A percentile compares a stretch with the other conserved stretches of the same genome.
Conservation (phyloP, 2,888 invertebrate species). For the Escarpia spicata region DNA sequence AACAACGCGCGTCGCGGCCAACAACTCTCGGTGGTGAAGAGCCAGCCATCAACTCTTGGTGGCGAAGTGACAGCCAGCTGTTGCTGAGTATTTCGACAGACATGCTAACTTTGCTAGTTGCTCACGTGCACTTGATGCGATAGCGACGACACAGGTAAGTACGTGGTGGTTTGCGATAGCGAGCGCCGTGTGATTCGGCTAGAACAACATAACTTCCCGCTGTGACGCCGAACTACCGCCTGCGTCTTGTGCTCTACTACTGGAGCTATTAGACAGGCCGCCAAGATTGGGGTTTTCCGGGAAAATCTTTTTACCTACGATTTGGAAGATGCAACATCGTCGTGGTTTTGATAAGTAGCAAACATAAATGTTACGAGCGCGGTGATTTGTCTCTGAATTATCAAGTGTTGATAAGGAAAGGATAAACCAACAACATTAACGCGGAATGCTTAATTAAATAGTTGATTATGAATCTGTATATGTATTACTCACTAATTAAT, state of each 20-base stretch:
- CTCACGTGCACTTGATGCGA: not conserved
- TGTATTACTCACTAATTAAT: not conserved
- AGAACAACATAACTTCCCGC: not conserved
- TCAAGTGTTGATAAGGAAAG: not conserved
- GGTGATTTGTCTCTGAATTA: not conserved
- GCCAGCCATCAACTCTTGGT: not conserved
- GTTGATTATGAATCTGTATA: not conserved
- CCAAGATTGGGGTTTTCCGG: not conserved
- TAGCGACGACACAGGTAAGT: not conserved
- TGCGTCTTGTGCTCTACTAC: not conserved
- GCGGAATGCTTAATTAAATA: not conserved
- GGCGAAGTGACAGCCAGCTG: too few species aligned
- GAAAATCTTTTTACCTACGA: not conserved
- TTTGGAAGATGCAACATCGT: not conserved
- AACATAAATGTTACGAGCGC: not conserved
- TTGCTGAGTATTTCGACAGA: not conserved
- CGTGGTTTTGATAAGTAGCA: not conserved
- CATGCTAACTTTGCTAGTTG: not conserved
- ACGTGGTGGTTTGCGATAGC: not conserved
- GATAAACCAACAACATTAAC: not conserved
- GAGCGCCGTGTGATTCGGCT: not conserved
- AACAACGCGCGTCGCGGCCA: not conserved
- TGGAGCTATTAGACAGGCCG: too few species aligned
- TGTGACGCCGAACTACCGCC: not conserved
- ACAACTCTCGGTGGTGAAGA: not conserved